phyloP scores from a whole-genome alignment of 2,888 invertebrate genomes.

The Cenopis cana region DNA sequence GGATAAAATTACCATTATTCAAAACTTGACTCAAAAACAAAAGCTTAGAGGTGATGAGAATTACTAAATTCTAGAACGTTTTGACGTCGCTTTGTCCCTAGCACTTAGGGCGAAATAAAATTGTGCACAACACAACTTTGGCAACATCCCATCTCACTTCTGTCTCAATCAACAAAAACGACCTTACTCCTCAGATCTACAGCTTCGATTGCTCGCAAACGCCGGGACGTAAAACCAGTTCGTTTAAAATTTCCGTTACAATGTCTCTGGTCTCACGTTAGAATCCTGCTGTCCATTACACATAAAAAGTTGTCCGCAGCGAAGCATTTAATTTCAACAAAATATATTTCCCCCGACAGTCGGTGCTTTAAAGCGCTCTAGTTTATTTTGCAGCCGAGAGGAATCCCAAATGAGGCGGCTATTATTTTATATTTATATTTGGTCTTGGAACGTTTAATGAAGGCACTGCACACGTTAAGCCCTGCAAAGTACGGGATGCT shows the following conservation, averaged over 20 bases:
- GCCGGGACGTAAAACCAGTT: neutral
- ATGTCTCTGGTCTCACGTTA: conserved; percentile 2
- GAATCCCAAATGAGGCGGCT: conserved; percentile 61
- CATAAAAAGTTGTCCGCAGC: conserved; percentile 50
- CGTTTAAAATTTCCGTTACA: neutral
- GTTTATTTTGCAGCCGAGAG: conserved; percentile 58
- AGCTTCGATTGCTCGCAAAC: neutral
- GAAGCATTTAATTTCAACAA: conserved; percentile 57
- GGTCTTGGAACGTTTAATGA: conserved; percentile 45
- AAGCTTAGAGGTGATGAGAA: neutral
- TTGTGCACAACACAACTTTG: conserved; percentile 6
- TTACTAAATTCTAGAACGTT: conserved; percentile 14
- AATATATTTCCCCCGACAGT: conserved; percentile 57
- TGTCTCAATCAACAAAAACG: neutral
- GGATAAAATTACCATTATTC: too few relatives aligned
- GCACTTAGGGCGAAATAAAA: conserved; percentile 14
- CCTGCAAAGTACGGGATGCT: conserved; percentile 45
- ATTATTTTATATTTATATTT: conserved; percentile 46
- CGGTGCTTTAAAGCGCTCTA: conserved; percentile 51
- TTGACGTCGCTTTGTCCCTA: neutral
- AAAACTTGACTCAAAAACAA: neutral
- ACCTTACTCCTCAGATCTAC: neutral
- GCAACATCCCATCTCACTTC: neutral
- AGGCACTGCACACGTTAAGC: conserved; percentile 43
- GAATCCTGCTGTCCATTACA: conserved; percentile 43